phyloP scores from a whole-genome alignment of 2,113 vertebrate genomes.

The Atherinomorus stipes region DNA sequence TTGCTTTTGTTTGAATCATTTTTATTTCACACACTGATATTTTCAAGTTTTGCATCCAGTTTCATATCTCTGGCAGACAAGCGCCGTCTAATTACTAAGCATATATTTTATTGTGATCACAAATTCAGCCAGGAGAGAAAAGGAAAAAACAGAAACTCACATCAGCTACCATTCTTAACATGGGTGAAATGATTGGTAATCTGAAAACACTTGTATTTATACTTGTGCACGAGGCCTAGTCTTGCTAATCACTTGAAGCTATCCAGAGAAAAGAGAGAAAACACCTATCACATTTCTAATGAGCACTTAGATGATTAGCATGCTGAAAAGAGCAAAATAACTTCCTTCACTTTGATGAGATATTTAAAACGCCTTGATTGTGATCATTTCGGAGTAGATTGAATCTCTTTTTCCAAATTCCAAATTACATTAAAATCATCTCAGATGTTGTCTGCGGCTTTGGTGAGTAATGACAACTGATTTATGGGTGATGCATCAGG shows the following conservation, averaged over 20 bases:
- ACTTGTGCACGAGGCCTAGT: conserved; percentile 25
- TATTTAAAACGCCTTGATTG: conserved; percentile 76
- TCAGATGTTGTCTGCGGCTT: conserved; percentile 42
- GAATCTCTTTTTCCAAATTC: conserved; percentile 58
- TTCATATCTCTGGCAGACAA: conserved; percentile 76
- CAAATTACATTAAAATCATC: conserved; percentile 67
- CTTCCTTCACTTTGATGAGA: conserved; percentile 74
- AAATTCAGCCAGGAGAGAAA: conserved; percentile 66
- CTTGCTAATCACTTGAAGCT: conserved; percentile 54
- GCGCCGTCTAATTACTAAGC: conserved; percentile 74
- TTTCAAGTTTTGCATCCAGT: conserved; percentile 74
- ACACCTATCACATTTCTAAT: conserved; percentile 74
- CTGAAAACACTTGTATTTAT: conserved; percentile 37
- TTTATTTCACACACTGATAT: conserved; percentile 76
- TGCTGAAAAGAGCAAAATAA: conserved; percentile 76
- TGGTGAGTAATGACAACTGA: conserved; percentile 68
- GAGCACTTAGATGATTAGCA: conserved; percentile 75
- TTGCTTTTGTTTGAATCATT: conserved; percentile 72
- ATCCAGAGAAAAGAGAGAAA: conserved; percentile 41
- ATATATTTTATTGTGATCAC: conserved; percentile 77
- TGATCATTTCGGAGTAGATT: conserved; percentile 74
- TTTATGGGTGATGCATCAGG: conserved; percentile 62
- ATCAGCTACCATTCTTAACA: conserved; percentile 29
- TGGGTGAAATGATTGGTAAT: conserved; percentile 15
- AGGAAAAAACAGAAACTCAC: conserved; percentile 2